Evolutionary conservation across 2,113 vertebrate species (phyloP).

Genomic region (Anolis sagrei): DNA sequence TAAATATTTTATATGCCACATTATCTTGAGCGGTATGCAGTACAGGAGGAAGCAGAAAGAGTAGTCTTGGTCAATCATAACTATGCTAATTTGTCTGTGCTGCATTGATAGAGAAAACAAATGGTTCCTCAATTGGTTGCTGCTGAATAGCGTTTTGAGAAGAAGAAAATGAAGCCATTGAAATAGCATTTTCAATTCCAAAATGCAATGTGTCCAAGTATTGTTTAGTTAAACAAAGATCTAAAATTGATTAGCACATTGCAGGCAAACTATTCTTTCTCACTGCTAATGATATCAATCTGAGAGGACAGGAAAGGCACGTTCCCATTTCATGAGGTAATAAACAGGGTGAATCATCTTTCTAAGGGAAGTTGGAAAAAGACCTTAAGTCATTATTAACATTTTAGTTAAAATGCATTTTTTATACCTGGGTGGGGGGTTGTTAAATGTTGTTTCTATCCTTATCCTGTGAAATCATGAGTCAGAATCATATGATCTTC

Average conservation of each 20-base stretch:
- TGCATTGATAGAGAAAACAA: slow-evolving; percentile 25
- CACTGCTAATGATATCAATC: slow-evolving; percentile 65
- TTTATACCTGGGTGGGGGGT: background rate
- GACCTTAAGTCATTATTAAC: slow-evolving; percentile 65
- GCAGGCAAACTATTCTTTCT: slow-evolving; percentile 67
- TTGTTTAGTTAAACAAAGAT: slow-evolving; percentile 72
- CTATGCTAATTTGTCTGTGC: slow-evolving; percentile 55
- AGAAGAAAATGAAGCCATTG: slow-evolving; percentile 67
- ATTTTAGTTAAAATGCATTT: slow-evolving; percentile 65
- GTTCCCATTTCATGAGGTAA: slow-evolving; percentile 60
- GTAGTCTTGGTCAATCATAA: slow-evolving; percentile 59
- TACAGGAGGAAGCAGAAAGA: slow-evolving; percentile 6
- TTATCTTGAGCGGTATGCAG: slow-evolving; percentile 28
- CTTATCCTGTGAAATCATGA: too few species aligned
- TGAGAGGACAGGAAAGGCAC: slow-evolving; percentile 59
- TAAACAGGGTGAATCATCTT: slow-evolving; percentile 70
- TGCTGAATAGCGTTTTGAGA: slow-evolving; percentile 67
- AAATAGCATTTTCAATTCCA: slow-evolving; percentile 57
- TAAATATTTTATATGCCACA: slow-evolving; percentile 30
- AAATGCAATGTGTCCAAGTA: slow-evolving; percentile 62
- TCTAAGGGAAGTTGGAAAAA: slow-evolving; percentile 65
- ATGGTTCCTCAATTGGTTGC: slow-evolving; percentile 57
- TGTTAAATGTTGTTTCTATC: background rate
- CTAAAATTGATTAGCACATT: slow-evolving; percentile 73
- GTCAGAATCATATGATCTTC: too few species aligned